These are phyloP conservation scores for Anhinga anhinga DNA, from an alignment of 2,113 vertebrate species.

Conservation along the genomic window DNA sequence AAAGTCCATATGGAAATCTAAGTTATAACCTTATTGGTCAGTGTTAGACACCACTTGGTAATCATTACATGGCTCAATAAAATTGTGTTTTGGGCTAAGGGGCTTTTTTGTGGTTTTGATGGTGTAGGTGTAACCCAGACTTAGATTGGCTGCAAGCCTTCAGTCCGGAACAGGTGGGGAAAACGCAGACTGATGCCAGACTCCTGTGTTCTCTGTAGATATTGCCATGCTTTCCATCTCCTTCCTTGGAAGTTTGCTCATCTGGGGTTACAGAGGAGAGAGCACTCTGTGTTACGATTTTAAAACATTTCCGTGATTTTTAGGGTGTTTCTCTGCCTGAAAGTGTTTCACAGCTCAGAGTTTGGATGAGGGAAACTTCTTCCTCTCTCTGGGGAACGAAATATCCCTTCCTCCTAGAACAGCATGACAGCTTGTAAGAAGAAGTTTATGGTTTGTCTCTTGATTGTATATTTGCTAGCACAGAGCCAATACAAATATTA, in stretches of 20 bases:
- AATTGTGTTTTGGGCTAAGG: neutral
- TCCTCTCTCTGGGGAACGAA: neutral
- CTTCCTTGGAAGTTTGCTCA: neutral
- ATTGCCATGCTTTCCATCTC: neutral
- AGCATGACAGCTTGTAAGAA: neutral
- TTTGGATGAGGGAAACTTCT: constrained; percentile 9
- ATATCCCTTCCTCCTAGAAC: constrained; percentile 6
- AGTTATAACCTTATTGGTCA: neutral
- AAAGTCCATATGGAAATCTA: constrained; percentile 8
- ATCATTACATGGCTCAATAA: neutral
- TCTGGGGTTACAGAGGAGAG: neutral
- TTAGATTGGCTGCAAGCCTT: neutral
- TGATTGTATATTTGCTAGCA: constrained; percentile 57
- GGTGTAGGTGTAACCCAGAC: neutral
- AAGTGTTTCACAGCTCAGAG: constrained; percentile 15
- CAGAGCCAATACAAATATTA: constrained; percentile 67
- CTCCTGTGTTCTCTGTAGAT: neutral
- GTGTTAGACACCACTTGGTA: neutral
- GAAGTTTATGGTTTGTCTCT: constrained; percentile 41
- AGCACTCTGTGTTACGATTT: neutral
- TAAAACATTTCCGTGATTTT: constrained; percentile 25
- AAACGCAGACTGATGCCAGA: neutral
- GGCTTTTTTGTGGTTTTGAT: neutral
- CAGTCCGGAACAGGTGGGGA: neutral
- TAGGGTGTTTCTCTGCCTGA: neutral